phyloP scores from a whole-genome alignment of 2,888 invertebrate species.

The Cerastis leucographa region DNA sequence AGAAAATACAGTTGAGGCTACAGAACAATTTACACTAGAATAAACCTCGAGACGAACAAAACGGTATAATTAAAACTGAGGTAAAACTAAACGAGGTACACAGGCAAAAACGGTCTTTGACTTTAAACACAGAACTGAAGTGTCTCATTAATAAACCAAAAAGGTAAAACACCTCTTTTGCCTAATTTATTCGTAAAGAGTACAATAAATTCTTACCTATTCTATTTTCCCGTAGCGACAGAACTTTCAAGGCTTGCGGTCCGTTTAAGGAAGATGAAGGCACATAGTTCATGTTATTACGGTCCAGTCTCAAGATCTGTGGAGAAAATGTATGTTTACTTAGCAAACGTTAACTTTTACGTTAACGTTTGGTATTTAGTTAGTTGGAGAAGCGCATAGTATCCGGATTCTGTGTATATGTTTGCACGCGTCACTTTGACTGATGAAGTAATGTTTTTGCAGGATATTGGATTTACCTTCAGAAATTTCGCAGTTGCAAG shows the following conservation, averaged over 20 bases:
- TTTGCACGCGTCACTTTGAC: background rate
- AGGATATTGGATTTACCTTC: background rate
- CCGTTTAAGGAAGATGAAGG: constrained; percentile 96
- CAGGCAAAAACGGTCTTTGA: background rate
- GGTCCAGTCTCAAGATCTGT: constrained; percentile 95
- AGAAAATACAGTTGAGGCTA: background rate
- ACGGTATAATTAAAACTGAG: constrained; percentile 13
- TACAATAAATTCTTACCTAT: constrained; percentile 91
- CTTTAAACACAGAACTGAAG: constrained; percentile 17
- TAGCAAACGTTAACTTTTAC: constrained; percentile 41
- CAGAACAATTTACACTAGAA: constrained; percentile 11
- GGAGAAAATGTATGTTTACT: constrained; percentile 61
- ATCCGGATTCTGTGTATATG: background rate
- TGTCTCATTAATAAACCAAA: constrained; percentile 28
- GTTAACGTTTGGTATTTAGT: constrained; percentile 40
- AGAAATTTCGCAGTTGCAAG: background rate
- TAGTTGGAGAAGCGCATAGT: constrained; percentile 32
- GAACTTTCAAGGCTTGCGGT: constrained; percentile 93
- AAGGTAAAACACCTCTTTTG: constrained; percentile 22
- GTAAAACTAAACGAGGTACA: constrained; percentile 13
- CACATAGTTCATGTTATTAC: constrained; percentile 94
- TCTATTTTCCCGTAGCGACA: constrained; percentile 94
- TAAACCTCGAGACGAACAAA: constrained; percentile 13
- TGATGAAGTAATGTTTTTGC: background rate
- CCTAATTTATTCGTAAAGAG: constrained; percentile 30